Base-by-base conservation (phyloP, 2,888 invertebrate species). In the Bombylius discolor region DNA sequence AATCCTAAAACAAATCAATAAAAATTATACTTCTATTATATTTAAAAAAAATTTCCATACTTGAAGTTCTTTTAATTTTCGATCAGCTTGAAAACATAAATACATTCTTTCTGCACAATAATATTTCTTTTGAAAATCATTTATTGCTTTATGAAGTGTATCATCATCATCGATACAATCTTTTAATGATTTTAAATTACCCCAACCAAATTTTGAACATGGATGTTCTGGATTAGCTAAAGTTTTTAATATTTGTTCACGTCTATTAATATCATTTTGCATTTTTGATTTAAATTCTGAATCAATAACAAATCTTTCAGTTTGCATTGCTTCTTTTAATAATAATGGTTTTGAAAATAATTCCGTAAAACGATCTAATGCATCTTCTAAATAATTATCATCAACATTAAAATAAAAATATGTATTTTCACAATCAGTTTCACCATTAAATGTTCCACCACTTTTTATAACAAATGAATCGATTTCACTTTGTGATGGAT, bases 101-200 rank as follows among this genome's bases (percentile, higher is more conserved):
- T 85, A 89, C 89, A 91, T 91, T 64, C 86, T 78, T 64, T 89
- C 83, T 8, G 89, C 87, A 44, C 87, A 86, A 68, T 91, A 92
- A 70, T 89, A 84, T 36, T 82, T 74, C 66, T 78, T 76, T 52
- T 85, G 75, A 67, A 90, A 91, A 57, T 82, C 78, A 62, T 85
- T 83, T 4, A 89, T 78, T 3, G 80, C 78, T 13, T 77, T 68
- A 65, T 88, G 81, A 1, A 91, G 73, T 39, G 77, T 76, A 52
- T 84, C 82, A 61, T 85, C 84, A 61, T 85, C 84, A 9, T 77
- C 69, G 36, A 85, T 77, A 60, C 77, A 77, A 46, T 85, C 84
- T 42, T 77, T 76, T 39, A 89, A 71, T 4, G 87, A 85, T 59
- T 77, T 72, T 54, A 83, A 72, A 75, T 87, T 87, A 62, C 91